Conservation (phyloP, 2,888 invertebrate species). For the Siphlonurus alternatus region DNA sequence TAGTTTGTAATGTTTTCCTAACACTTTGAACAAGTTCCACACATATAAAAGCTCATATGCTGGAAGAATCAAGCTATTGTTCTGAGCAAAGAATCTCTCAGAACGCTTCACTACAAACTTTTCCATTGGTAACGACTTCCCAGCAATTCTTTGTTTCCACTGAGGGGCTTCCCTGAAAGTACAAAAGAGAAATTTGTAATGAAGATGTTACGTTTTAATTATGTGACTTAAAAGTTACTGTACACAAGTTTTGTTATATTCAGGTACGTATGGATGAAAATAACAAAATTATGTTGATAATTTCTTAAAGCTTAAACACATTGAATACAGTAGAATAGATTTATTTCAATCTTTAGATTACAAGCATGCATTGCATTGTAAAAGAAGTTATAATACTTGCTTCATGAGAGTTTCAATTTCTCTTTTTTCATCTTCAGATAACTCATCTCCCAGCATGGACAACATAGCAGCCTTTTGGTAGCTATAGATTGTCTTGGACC, state of each 20-base stretch:
- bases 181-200: slow-evolving; percentile 6
- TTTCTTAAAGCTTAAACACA: too few relatives aligned
- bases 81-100: slow-evolving; percentile 58
- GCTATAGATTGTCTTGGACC: slow-evolving; percentile 84
- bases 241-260: slow-evolving; percentile 2
- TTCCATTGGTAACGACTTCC: slow-evolving; percentile 93
- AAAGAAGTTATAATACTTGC: slow-evolving; percentile 26
- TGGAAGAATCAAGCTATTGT: slow-evolving; percentile 57
- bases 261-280: neutral
- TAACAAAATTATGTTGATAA: slow-evolving; percentile 3
- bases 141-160: slow-evolving; percentile 79
- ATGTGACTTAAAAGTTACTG: neutral
- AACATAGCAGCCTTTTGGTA: slow-evolving; percentile 78
- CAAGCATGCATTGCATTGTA: neutral
- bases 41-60: slow-evolving; percentile 76
- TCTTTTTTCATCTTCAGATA: slow-evolving; percentile 32
- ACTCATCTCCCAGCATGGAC: slow-evolving; percentile 45
- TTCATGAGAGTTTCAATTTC: slow-evolving; percentile 48
- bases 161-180: slow-evolving; percentile 52
- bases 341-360: too few relatives aligned
- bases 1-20: slow-evolving; percentile 49
- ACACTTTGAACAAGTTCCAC: slow-evolving; percentile 80
- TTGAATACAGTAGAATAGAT: too few relatives aligned
- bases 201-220: slow-evolving; percentile 5
- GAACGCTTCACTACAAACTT: slow-evolving; percentile 86